These are phyloP conservation scores for Microchirus variegatus DNA, from an alignment of 2,797 vertebrate genomes.

Conservation along the genomic window DNA sequence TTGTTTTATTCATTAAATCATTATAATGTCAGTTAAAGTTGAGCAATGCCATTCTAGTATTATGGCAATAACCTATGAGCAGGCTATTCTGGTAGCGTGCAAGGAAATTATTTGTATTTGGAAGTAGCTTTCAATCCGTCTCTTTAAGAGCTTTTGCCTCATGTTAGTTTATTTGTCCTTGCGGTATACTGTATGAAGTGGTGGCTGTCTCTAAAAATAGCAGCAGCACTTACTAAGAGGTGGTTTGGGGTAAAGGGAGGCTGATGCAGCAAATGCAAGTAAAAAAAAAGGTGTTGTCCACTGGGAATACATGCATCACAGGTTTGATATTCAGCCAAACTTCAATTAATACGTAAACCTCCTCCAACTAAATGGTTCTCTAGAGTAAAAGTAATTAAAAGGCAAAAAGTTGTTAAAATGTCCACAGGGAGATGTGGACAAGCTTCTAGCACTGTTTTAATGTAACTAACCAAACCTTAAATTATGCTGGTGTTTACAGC, in stretches of 20 bases:
- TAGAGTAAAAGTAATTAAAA: slow-evolving; percentile 6
- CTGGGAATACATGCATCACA: slow-evolving; percentile 5
- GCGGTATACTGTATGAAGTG: background rate
- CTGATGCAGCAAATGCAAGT: slow-evolving; percentile 17
- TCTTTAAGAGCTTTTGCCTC: background rate
- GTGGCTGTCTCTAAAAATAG: slow-evolving; percentile 9
- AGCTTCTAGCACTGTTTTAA: background rate
- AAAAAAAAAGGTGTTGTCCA: slow-evolving; percentile 12
- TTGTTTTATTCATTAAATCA: background rate
- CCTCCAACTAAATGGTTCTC: background rate
- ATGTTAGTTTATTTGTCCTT: slow-evolving; percentile 3
- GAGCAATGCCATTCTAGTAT: background rate
- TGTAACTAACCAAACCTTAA: background rate
- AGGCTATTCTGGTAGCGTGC: slow-evolving; percentile 1
- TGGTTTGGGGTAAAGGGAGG: slow-evolving; percentile 15
- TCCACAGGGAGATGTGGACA: slow-evolving; percentile 3
- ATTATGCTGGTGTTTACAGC: background rate
- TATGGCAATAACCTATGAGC: background rate
- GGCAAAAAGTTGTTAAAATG: background rate
- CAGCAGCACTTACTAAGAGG: slow-evolving; percentile 5
- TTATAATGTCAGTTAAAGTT: background rate
- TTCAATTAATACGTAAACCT: background rate
- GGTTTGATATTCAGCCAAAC: slow-evolving; percentile 2
- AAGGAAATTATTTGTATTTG: slow-evolving; percentile 8
- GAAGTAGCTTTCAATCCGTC: slow-evolving; percentile 7